These are phyloP conservation scores for Spilarctia lutea DNA, from an alignment of 2,888 invertebrate species.

Conservation along the genomic window DNA sequence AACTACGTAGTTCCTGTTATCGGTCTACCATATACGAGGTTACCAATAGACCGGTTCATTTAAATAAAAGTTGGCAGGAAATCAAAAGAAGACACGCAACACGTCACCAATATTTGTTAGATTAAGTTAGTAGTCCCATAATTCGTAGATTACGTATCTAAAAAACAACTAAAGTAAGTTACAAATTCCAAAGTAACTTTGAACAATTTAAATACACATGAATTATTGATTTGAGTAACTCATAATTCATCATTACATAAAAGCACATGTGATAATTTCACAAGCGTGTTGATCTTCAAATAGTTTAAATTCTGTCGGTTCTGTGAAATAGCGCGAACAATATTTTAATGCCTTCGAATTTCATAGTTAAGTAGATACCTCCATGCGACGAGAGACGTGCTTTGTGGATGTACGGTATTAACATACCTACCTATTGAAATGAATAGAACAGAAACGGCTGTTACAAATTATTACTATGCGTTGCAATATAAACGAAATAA, in stretches of 20 bases:
- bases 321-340: conserved; percentile 2
- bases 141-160: conserved; percentile 1
- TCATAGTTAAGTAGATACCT: background rate
- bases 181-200: conserved; percentile 10
- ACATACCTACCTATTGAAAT: background rate
- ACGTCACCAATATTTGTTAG: background rate
- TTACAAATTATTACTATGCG: background rate
- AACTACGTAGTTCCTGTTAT: too few species aligned
- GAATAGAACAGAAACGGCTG: background rate
- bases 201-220: conserved; percentile 10
- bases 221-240: conserved; percentile 4
- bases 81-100: background rate
- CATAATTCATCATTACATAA: background rate
- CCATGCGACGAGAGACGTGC: background rate
- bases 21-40: too few species aligned
- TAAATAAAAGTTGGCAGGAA: background rate
- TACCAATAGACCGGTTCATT: too few species aligned
- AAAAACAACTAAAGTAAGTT: conserved; percentile 2
- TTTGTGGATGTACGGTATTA: background rate
- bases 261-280: background rate
- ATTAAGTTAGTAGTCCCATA: background rate
- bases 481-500: too few species aligned
- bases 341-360: background rate
- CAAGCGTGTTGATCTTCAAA: background rate
- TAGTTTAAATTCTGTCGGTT: conserved; percentile 3